phyloP scores from a whole-genome alignment of 2,888 invertebrate genomes.

The Brassicogethes aeneus region DNA sequence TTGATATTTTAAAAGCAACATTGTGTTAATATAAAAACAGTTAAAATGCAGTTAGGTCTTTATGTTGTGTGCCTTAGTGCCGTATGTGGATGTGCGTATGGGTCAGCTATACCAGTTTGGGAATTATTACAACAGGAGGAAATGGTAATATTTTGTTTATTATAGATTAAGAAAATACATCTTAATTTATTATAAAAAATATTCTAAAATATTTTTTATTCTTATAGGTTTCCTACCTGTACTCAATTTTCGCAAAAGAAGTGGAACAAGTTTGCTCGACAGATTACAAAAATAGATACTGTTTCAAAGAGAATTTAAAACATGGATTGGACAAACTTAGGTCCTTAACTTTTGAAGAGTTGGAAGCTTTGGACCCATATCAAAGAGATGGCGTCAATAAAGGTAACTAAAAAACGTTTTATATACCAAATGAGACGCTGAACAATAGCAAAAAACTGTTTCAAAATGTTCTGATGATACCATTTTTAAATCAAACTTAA shows the following conservation, averaged over 20 bases:
- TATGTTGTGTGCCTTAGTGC: not conserved
- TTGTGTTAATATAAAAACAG: too few relatives aligned
- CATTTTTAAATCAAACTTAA: too few relatives aligned
- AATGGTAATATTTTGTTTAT: not conserved
- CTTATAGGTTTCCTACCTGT: not conserved
- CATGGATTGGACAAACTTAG: not conserved
- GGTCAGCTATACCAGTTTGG: not conserved
- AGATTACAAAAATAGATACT: not conserved
- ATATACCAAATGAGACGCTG: too few relatives aligned
- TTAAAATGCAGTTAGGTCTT: too few relatives aligned
- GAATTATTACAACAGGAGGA: not conserved
- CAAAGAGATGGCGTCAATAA: not conserved
- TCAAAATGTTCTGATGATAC: too few relatives aligned
- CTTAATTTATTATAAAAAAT: not conserved
- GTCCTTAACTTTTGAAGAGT: not conserved
- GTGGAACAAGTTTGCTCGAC: not conserved
- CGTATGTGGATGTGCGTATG: not conserved
- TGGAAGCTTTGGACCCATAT: not conserved
- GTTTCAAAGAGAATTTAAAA: not conserved
- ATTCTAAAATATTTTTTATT: too few relatives aligned
- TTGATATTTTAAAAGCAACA: too few relatives aligned
- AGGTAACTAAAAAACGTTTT: too few relatives aligned
- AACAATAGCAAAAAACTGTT: too few relatives aligned
- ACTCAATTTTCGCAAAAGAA: not conserved
- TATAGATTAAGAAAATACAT: too few relatives aligned